Base-by-base conservation (phyloP, 2,113 vertebrate genomes). In the Percina caprodes region DNA sequence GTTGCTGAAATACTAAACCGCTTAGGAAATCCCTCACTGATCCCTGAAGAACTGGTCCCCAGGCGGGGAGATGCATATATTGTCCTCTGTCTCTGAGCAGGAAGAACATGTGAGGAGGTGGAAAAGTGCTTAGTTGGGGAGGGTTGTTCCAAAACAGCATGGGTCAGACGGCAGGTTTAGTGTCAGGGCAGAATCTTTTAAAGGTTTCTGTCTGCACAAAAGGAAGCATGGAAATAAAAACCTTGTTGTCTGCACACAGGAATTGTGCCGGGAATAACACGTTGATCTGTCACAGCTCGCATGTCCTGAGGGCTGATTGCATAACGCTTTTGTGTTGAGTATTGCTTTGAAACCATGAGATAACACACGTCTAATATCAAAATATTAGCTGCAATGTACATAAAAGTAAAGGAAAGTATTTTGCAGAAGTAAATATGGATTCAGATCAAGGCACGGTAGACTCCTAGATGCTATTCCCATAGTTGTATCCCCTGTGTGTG, bases 11-110 rank as follows among this genome's bases (percentile, higher is more conserved):
- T 80, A 69, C 78, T 91, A 85, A 89, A 84, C 82, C 45, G 35
- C 84, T 77, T 58, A 80, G 78, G 76, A 86, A 90, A 86, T 88
- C 85, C 86, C 71, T 86, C 69, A 5, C 78, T 86, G 85, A 89
- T 86, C 87, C 80, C 78, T 54, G 62, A 86, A 76, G 86, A 83
- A 58, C 69, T 56, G 69, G 48, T 76, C 69, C 67, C 71, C 5
- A 16, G 54, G 77, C 56, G 9, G 15, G 60, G 67, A 42, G 73
- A 61, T 23, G 80, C 69, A 77, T 80, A 74, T 78, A 45, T 80
- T 74, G 61, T 84, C 82, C 77, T 70, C 65, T 21, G 69, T 52
- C 77, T 76, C 72, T n/a, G 76, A 82, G 71, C 33, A 7, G 33
- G 5, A 23, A 69, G 77, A 79, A 72, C 72, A 71, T 79, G 65